phyloP scores from a whole-genome alignment of 1,140 invertebrate species.

The Akabosia matsudoensis region DNA sequence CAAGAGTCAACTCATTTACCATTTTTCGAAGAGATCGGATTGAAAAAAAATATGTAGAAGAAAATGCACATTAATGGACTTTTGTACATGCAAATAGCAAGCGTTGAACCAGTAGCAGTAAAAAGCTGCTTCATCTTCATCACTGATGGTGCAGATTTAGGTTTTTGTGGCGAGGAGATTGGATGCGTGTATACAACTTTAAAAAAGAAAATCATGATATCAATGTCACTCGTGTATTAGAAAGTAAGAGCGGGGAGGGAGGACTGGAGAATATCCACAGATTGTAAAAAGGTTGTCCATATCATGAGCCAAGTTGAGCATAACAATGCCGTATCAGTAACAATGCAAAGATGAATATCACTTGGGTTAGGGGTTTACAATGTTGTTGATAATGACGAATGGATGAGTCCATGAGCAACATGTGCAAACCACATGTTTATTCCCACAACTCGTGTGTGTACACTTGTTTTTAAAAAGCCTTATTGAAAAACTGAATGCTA shows the following conservation, averaged over 20 bases:
- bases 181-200: not conserved
- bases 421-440: constrained; percentile 44
- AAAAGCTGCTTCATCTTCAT: too few relatives aligned
- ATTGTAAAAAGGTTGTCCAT: too few relatives aligned
- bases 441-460: too few relatives aligned
- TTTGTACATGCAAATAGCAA: too few relatives aligned
- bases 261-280: not conserved
- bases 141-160: too few relatives aligned
- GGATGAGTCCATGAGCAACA: constrained; percentile 27
- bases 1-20: not conserved
- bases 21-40: not conserved
- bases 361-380: not conserved
- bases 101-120: too few relatives aligned
- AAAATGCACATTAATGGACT: too few relatives aligned
- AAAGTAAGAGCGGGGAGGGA: not conserved
- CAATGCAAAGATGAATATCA: constrained; percentile 5
- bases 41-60: too few relatives aligned
- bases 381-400: not conserved
- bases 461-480: too few relatives aligned
- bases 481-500: too few relatives aligned
- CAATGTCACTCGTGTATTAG: not conserved
- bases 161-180: too few relatives aligned
- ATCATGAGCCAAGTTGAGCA: not conserved
- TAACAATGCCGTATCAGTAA: too few relatives aligned
- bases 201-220: constrained; percentile 11